phyloP scores from a whole-genome alignment of 2,797 vertebrate genomes.

The Cirrhinus molitorella region DNA sequence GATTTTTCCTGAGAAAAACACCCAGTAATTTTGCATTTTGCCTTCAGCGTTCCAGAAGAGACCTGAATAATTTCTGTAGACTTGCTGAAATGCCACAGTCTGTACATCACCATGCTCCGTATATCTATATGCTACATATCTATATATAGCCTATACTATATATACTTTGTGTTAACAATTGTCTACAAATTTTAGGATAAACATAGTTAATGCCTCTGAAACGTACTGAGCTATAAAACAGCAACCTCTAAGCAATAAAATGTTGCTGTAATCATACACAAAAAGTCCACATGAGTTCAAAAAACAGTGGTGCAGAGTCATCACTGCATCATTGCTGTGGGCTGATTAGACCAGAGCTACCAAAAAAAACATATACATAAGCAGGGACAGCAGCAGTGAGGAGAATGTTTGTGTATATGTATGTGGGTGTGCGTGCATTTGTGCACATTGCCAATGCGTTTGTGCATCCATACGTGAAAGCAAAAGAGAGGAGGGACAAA shows the following conservation, averaged over 20 bases:
- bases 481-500: constrained; percentile 41
- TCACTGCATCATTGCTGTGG: constrained; percentile 5
- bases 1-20: not conserved
- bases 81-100: not conserved
- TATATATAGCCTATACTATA: not conserved
- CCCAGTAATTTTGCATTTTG: not conserved
- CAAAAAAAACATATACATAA: not conserved
- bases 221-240: not conserved
- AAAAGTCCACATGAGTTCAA: constrained; percentile 8
- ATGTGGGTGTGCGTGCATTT: constrained; percentile 4
- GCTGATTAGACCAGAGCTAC: constrained; percentile 9
- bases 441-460: not conserved
- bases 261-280: not conserved
- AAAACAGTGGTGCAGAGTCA: constrained; percentile 19
- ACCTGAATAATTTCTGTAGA: not conserved
- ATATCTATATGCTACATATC: too few relatives aligned
- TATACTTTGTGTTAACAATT: not conserved
- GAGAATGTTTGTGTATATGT: constrained; percentile 6
- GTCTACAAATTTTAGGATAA: not conserved
- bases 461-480: constrained; percentile 44
- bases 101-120: not conserved
- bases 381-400: not conserved
- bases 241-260: constrained; percentile 10
- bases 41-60: not conserved
- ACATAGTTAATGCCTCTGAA: not conserved